These are phyloP conservation scores for Caenorhabditis inopinata DNA, from an alignment of 1,140 invertebrate genomes.

Conservation along the genomic window DNA sequence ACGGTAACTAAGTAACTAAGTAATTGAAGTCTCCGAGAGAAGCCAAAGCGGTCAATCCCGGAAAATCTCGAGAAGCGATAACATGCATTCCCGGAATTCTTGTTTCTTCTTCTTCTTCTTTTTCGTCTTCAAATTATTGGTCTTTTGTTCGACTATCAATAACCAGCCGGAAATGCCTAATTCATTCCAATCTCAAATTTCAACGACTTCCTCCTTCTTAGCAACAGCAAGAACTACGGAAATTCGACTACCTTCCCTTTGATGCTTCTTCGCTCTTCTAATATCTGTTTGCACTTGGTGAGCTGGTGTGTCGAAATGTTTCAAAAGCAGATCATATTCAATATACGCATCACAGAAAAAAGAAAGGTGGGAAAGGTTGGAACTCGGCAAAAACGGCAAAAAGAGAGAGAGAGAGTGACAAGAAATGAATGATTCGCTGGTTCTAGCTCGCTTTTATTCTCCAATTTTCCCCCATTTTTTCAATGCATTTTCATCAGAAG, in stretches of 20 bases:
- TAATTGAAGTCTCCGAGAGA: too few relatives aligned
- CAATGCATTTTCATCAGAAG: not conserved
- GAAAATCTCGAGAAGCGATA: too few relatives aligned
- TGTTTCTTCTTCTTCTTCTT: too few relatives aligned
- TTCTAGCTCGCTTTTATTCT: not conserved
- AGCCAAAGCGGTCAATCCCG: too few relatives aligned
- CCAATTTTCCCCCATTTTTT: not conserved
- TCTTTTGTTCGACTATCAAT: not conserved
- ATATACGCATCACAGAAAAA: not conserved
- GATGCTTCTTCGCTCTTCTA: not conserved
- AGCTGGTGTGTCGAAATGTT: not conserved
- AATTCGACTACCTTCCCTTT: not conserved
- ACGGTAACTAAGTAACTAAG: too few relatives aligned
- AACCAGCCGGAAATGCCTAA: not conserved
- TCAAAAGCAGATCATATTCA: not conserved
- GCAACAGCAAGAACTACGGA: not conserved
- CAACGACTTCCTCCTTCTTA: not conserved
- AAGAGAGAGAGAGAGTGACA: not conserved
- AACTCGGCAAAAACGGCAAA: not conserved
- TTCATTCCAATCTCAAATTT: constrained; percentile 15
- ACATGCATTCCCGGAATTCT: too few relatives aligned
- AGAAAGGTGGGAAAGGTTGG: not conserved
- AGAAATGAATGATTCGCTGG: constrained; percentile 1
- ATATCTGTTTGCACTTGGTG: too few relatives aligned
- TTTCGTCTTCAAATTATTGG: not conserved